Conservation (phyloP, 2,113 vertebrate species). For the Naja naja region DNA sequence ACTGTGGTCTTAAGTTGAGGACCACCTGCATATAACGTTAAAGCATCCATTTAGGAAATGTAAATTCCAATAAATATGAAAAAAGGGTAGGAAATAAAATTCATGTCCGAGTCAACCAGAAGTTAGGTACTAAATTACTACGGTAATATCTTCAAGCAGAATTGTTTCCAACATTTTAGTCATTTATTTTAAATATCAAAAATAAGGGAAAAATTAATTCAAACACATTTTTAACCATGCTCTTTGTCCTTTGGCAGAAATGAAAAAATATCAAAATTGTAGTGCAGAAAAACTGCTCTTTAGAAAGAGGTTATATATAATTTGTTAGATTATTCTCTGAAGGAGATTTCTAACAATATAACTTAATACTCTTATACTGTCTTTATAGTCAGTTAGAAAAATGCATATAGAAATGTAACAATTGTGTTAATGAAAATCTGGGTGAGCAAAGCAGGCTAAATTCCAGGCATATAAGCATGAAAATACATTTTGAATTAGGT, state of each 20-base stretch:
- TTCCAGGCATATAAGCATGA: not conserved
- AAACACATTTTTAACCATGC: not conserved
- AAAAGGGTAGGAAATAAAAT: rapidly evolving
- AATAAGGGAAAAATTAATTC: not conserved
- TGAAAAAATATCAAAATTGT: not conserved
- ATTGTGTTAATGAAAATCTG: conserved; percentile 1
- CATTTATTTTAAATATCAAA: not conserved
- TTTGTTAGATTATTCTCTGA: not conserved
- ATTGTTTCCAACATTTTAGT: not conserved
- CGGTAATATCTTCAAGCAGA: not conserved
- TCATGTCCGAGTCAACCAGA: not conserved
- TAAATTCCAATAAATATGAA: not conserved
- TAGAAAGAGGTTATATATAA: not conserved
- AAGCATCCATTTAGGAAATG: not conserved
- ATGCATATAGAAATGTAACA: not conserved
- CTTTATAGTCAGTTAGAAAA: not conserved
- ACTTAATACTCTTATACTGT: not conserved
- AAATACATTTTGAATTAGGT: not conserved
- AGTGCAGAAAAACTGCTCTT: not conserved
- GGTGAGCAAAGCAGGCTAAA: not conserved
- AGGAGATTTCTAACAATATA: not conserved
- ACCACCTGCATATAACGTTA: not conserved
- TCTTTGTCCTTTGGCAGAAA: not conserved
- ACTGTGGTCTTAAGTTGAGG: not conserved
- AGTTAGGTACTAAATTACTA: not conserved